A percentile compares a stretch with the other conserved stretches of the same genome.
These are phyloP conservation scores for Plecotus auritus DNA, from an alignment of 2,113 vertebrate species.

Conservation along the genomic window DNA sequence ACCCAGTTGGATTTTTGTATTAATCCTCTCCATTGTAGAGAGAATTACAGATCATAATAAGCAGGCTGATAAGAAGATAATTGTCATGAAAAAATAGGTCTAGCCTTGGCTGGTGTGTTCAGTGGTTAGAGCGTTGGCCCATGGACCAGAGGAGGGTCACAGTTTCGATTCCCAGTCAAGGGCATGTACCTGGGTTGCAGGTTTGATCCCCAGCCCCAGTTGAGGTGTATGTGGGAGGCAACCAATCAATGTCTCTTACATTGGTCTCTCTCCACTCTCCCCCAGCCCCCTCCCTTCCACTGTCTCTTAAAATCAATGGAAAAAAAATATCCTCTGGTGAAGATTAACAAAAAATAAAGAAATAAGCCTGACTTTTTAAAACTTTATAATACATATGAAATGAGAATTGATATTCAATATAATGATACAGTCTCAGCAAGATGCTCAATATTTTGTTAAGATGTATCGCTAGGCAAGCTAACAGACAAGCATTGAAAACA, in stretches of 20 bases:
- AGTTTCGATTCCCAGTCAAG: no score
- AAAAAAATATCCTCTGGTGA: no score
- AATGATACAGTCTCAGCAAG: not conserved
- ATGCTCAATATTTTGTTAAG: not conserved
- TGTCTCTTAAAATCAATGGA: no score
- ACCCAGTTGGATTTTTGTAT: not conserved
- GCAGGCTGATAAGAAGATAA: not conserved
- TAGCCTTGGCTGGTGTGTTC: no score
- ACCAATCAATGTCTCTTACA: no score
- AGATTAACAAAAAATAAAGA: not conserved
- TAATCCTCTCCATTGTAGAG: not conserved
- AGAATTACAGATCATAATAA: conserved; percentile 1
- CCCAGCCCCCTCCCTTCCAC: no score
- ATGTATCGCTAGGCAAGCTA: not conserved
- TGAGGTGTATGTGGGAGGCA: no score
- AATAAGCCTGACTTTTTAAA: not conserved
- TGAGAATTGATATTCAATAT: not conserved
- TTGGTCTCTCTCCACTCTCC: no score
- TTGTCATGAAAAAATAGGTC: not conserved
- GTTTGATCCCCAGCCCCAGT: no score
- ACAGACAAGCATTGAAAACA: not conserved
- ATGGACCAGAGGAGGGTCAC: no score
- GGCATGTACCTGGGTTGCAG: no score
- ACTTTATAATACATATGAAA: not conserved
- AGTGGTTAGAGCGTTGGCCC: no score